Conservation (phyloP, 2,888 invertebrate species). For the Trissolcus brochymenae region DNA sequence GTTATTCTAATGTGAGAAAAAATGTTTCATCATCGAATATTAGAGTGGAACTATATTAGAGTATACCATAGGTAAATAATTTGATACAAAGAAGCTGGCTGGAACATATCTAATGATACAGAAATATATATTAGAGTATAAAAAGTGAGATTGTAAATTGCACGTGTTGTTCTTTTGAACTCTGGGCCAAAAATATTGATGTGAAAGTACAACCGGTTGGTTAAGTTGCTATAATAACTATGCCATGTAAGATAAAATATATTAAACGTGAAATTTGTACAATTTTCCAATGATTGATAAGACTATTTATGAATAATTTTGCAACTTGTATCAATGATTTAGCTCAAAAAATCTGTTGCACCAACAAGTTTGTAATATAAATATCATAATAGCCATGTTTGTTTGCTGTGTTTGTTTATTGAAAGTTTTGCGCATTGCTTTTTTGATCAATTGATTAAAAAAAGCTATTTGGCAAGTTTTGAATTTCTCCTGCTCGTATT, state of each 20-base stretch:
- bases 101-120: no score
- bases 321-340: no score
- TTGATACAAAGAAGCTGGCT: no score
- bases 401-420: neutral
- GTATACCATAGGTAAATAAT: no score
- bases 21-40: no score
- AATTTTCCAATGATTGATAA: neutral
- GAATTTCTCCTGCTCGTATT: constrained; percentile 34
- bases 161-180: constrained; percentile 27
- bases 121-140: no score
- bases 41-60: no score
- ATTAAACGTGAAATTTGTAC: constrained; percentile 28
- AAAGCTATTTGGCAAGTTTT: constrained; percentile 28
- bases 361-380: no score
- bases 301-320: no score
- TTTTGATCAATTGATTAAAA: neutral
- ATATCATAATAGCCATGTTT: neutral
- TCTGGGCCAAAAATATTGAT: constrained; percentile 39
- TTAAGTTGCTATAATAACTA: constrained; percentile 32
- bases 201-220: constrained; percentile 52
- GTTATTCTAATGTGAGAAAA: no score
- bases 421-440: neutral
- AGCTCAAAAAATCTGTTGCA: neutral
- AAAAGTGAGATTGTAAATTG: no score
- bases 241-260: constrained; percentile 49